A percentile compares a stretch with the other conserved stretches of the same genome.
These are phyloP conservation scores for Ficedula albicollis DNA, from an alignment of 2,797 vertebrate genomes.

Conservation along the genomic window DNA sequence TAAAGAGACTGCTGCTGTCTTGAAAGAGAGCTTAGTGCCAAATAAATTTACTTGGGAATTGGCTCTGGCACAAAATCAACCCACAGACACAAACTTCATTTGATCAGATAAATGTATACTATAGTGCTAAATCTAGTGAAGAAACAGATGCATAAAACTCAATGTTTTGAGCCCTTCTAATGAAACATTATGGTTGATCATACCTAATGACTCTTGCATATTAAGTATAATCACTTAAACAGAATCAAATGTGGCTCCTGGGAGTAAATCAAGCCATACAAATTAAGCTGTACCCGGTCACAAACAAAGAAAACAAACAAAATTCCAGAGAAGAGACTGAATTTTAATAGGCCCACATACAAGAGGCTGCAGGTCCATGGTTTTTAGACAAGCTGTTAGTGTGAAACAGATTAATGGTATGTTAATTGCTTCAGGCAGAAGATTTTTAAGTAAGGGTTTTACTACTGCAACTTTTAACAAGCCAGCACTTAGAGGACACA, in stretches of 20 bases:
- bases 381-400: not conserved
- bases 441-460: constrained; percentile 45
- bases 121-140: constrained; percentile 19
- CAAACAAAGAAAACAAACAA: constrained; percentile 20
- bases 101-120: constrained; percentile 18
- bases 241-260: constrained; percentile 16
- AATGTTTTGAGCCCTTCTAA: constrained; percentile 13
- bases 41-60: constrained; percentile 17
- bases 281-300: not conserved
- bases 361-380: not conserved
- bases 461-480: constrained; percentile 48
- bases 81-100: constrained; percentile 46
- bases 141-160: not conserved
- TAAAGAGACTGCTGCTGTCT: not conserved
- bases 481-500: constrained; percentile 44
- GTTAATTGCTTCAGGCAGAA: constrained; percentile 41
- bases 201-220: constrained; percentile 28
- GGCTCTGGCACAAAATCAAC: constrained; percentile 42
- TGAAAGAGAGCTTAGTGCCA: not conserved
- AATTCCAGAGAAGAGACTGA: not conserved
- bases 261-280: constrained; percentile 7
- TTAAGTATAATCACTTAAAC: constrained; percentile 36
- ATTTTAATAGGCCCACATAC: not conserved
- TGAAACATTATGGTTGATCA: constrained; percentile 21
- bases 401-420: constrained; percentile 41